These are phyloP conservation scores for Chaenocephalus aceratus DNA, from an alignment of 2,113 vertebrate species.

Conservation along the genomic window DNA sequence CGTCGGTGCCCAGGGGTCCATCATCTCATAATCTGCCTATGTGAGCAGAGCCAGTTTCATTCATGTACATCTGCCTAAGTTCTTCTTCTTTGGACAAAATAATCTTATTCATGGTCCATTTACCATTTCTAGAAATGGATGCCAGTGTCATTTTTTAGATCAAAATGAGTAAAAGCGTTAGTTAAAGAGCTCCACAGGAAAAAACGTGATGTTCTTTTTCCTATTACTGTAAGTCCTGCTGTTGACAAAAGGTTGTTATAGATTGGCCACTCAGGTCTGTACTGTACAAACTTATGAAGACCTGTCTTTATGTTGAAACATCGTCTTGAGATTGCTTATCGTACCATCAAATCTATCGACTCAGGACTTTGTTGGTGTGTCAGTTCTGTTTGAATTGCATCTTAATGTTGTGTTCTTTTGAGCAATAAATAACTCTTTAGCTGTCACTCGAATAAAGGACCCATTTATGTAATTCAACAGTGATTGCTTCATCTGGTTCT, in stretches of 20 bases:
- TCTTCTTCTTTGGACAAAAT: background rate
- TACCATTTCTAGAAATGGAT: background rate
- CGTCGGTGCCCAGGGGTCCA: too few relatives aligned
- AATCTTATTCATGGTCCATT: background rate
- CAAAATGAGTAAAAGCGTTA: background rate
- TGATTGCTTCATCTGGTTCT: background rate
- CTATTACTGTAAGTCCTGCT: background rate
- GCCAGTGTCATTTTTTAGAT: background rate
- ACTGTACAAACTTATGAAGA: constrained; percentile 2
- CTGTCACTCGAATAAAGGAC: background rate
- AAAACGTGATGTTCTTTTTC: background rate
- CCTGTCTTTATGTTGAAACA: background rate
- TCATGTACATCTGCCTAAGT: background rate
- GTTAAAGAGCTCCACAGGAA: background rate
- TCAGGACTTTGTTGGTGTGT: background rate
- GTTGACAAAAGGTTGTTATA: constrained; percentile 25
- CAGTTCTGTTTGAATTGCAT: background rate
- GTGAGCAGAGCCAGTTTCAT: too few relatives aligned
- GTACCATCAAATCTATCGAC: constrained; percentile 5
- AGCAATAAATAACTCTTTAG: constrained; percentile 50
- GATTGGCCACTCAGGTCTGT: background rate
- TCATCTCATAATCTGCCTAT: too few relatives aligned
- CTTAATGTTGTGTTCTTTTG: background rate
- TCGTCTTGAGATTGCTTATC: constrained; percentile 8
- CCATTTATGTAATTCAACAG: background rate